Evolutionary conservation across 2,797 vertebrate species (phyloP), one percentile per base, ranked within the genome.

Genomic region (Threskiornis aethiopicus): DNA sequence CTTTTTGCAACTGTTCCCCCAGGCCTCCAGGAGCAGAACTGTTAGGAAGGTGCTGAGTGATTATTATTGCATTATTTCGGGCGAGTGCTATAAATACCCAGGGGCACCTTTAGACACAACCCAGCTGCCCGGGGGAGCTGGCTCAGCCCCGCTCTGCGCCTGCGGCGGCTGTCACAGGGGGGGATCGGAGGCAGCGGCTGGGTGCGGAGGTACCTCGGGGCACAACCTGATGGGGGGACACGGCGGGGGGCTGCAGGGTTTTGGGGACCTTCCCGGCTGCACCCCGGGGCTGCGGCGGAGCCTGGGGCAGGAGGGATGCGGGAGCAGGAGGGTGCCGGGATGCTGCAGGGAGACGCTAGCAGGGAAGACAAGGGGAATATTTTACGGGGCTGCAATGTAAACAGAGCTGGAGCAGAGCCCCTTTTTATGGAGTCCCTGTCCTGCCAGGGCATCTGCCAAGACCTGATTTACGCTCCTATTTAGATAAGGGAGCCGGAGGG

Each of bases 381-480:
- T 99, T 98, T 94, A 98, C 95, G 88, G 97, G 78, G 93, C 92
- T 89, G 97, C 97, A 98, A 98, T 98, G 98, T 99, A 99, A 99
- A 99, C 99, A 99, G 97, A 89, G 97, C 96, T 95, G 97, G 96
- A 97, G 97, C 98, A 98, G 97, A 98, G 97, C 97, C 98, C 98
- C 98, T 98, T 99, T 99, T 99, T 99, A 99, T 99, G 98, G 99
- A 99, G 98, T 98, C 98, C 98, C 98, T 98, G 98, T 96, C 98
- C 98, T 98, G 98, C 93, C 98, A 98, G 97, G 98, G 94, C 94
- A 98, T 98, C 97, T 98, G 99, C 98, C 99, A 98, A 96, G 90
- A 96, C 95, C 95, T 99, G 99, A 99, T 99, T 99, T 99, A 99
- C 98, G 89, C 96, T 98, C 98, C 98, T 99, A 99, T 99, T 99